Percentiles rank a stretch among this genome's conserved stretches.
These are phyloP conservation scores for Phoxinus dragarum DNA, from an alignment of 2,797 vertebrate species.

Conservation along the genomic window DNA sequence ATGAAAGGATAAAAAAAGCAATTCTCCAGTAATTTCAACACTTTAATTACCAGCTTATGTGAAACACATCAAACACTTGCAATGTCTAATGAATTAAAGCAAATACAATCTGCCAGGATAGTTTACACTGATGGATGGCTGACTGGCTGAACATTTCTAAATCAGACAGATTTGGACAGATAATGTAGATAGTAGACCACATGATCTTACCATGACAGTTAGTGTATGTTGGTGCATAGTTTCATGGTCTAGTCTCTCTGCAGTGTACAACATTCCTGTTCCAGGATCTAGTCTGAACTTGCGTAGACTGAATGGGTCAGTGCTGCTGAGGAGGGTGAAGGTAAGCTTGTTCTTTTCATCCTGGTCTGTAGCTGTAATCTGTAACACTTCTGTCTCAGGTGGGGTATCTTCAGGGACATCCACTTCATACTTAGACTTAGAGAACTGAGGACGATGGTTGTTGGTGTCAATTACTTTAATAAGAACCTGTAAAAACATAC, in stretches of 20 bases:
- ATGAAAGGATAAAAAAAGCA: background rate
- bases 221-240: slow-evolving; percentile 89
- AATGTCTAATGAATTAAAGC: slow-evolving; percentile 17
- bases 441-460: slow-evolving; percentile 96
- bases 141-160: slow-evolving; percentile 45
- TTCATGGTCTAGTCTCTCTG: slow-evolving; percentile 92
- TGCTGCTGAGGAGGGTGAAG: slow-evolving; percentile 93
- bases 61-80: slow-evolving; percentile 31
- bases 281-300: slow-evolving; percentile 95
- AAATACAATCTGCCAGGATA: slow-evolving; percentile 35
- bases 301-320: slow-evolving; percentile 90
- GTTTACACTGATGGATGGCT: slow-evolving; percentile 27
- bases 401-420: slow-evolving; percentile 87
- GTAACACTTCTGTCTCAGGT: slow-evolving; percentile 89
- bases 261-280: slow-evolving; percentile 87
- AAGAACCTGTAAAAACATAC: slow-evolving; percentile 81
- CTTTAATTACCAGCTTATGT: background rate
- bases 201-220: slow-evolving; percentile 89
- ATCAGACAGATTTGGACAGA: slow-evolving; percentile 29
- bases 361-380: slow-evolving; percentile 87
- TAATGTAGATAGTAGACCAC: background rate
- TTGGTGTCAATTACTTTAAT: slow-evolving; percentile 98
- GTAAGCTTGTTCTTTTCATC: slow-evolving; percentile 98
- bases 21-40: slow-evolving; percentile 17
- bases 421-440: slow-evolving; percentile 86